Evolutionary conservation across 2,797 vertebrate species (phyloP), one percentile per base, ranked within the genome.

Genomic region (Eulemur mongoz): DNA sequence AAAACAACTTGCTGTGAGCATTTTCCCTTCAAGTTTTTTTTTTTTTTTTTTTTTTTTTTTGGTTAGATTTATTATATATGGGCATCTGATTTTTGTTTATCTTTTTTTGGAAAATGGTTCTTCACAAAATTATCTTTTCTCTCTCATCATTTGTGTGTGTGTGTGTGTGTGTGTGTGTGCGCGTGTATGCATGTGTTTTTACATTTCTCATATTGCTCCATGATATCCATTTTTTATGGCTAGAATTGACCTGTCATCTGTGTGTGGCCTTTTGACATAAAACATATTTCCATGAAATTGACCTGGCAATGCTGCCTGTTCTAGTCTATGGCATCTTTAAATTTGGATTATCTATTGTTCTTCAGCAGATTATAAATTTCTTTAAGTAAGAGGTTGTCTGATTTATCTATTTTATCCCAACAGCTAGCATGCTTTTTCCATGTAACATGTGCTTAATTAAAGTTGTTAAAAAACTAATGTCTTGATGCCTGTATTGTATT

Each of bases 221-320:
- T 54, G 2, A 52, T 76, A 70, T 75, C 69, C 25, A 35, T 35
- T 35, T 50, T 48, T 86, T 83, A 22, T 78, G 40, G 43, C 25
- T 52, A 14, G 32, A 79, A 80, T 63, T 73, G 20, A 78, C 27
- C 25, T 94, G 40, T 89, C 45, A 11, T n/a, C 23, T 48, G 12
- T 63, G 4, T 59, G 20, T 80, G 50, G n/a, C 10, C 69, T 93
- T 85, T 93, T 65, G 57, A 93, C 25, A 75, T n/a, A 72, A n/a
- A 78, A 43, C n/a, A 45, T 70, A 83, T 80, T 89, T 97, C 45
- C 75, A 13, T 61, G 43, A 80, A 95, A 91, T n/a, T 91, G 35
- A 52, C 52, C 67, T 84, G 38, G 43, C 10, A 88, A 81, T 80
- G 50, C 27, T 91, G 14, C 17, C 18, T 70, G 18, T 57, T 63